Base-by-base conservation (phyloP, 2,113 vertebrate species). In the Gymnobelideus leadbeateri region DNA sequence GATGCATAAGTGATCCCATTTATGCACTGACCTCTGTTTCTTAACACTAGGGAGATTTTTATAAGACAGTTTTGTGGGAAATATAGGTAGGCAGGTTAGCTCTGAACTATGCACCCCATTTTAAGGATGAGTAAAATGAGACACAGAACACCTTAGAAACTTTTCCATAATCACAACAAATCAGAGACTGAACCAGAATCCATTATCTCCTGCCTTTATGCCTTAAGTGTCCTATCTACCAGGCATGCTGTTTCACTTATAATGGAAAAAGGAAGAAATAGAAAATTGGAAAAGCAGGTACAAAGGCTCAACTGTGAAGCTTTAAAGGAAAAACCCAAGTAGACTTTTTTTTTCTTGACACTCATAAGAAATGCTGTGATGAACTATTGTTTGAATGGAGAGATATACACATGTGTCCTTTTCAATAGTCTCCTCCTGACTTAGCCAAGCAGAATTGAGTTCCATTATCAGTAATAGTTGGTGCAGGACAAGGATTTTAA, bases 321-420 rank as follows among this genome's bases (percentile, higher is more conserved):
- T 94, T 49, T 51, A 90, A 92, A 61, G 94, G 91, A 91, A 12
- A 96, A 96, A 94, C 47, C 50, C 84, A 91, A 57, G 68, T 24
- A 54, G 84, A 46, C 84, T 26, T 31, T 90, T 84, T 77, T 90
- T 89, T 89, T 14, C 53, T 57, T 77, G 95, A 94, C 92, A 95
- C 53, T 51, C 93, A 53, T 0, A 55, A 54, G 57, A 95, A 68
- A 89, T 91, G 94, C 94, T 91, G 49, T 37, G 89, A 8, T 21
- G 51, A 24, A 51, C 51, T 94, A 53, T 84, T 97, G 89, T 95
- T 93, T 91, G 92, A 95, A 97, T 49, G 49, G 12, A 52, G 50
- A 52, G 25, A 9, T 53, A 5, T 50, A 96, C 91, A 84, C 19
- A 89, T 11, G 31, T 55, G 3, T 57, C 95, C 47, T 53, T 91